These are phyloP conservation scores for Thryonomys swinderianus DNA, from an alignment of 2,113 vertebrate genomes.

Conservation along the genomic window DNA sequence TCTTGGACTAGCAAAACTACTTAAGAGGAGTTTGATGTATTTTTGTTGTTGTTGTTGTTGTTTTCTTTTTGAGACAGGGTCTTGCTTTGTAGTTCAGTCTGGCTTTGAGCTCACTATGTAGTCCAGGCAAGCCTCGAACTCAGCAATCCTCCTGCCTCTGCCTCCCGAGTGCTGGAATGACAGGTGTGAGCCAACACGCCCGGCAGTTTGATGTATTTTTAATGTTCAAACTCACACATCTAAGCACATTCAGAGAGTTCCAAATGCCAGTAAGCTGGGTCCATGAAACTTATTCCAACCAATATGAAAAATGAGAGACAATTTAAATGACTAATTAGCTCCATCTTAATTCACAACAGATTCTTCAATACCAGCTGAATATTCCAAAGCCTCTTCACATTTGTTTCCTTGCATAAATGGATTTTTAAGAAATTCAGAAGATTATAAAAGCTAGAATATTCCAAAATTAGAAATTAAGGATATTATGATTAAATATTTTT, in stretches of 20 bases:
- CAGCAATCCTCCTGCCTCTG: too few species aligned
- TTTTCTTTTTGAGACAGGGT: too few species aligned
- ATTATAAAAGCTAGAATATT: background rate
- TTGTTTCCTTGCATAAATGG: background rate
- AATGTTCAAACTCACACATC: slow-evolving; percentile 72
- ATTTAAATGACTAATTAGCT: background rate
- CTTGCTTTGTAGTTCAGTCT: too few species aligned
- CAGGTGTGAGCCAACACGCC: too few species aligned
- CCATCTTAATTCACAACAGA: background rate
- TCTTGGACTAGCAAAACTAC: slow-evolving; percentile 74
- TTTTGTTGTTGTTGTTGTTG: background rate
- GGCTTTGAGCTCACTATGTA: too few species aligned
- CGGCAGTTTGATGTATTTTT: slow-evolving; percentile 65
- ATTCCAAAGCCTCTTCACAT: background rate
- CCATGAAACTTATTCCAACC: background rate
- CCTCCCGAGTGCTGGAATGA: too few species aligned
- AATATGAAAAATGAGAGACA: background rate
- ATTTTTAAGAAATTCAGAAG: background rate
- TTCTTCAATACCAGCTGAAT: slow-evolving; percentile 8
- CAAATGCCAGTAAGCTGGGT: background rate
- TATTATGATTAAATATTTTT: background rate
- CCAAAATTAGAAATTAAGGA: background rate
- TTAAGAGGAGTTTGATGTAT: slow-evolving; percentile 64
- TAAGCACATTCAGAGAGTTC: background rate
- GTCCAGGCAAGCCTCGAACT: too few species aligned